Evolutionary conservation across 1,140 invertebrate species (phyloP).

Genomic region (Cardiocondyla obscurior): DNA sequence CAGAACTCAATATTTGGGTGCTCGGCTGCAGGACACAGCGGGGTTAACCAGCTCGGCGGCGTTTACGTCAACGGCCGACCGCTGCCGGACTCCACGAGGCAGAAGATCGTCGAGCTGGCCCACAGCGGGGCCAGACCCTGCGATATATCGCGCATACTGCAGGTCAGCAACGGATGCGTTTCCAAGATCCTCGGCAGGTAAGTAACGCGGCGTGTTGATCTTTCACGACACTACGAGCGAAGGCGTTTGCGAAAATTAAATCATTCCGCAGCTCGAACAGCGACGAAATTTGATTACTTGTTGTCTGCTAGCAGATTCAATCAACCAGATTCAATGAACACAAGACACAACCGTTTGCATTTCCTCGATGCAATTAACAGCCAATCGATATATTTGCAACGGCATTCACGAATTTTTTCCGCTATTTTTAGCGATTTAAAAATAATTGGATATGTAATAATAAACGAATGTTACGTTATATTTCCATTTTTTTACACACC

Average conservation of each 20-base stretch:
- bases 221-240: not conserved
- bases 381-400: conserved; percentile 17
- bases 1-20: conserved; percentile 89
- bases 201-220: conserved; percentile 72
- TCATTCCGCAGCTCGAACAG: not conserved
- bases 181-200: conserved; percentile 98
- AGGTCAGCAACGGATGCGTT: conserved; percentile 98
- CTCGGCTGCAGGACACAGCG: conserved; percentile 94
- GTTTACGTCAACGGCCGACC: conserved; percentile 99
- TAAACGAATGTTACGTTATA: not conserved
- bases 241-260: not conserved
- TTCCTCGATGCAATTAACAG: conserved; percentile 2
- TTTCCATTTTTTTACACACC: not conserved
- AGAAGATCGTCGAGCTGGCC: conserved; percentile 99
- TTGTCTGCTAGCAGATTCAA: not conserved
- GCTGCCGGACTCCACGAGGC: conserved; percentile 97
- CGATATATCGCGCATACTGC: conserved; percentile 98
- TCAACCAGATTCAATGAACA: not conserved
- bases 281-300: not conserved
- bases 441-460: conserved; percentile 15
- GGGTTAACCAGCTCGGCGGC: conserved; percentile 99
- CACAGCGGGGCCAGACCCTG: conserved; percentile 98
- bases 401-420: not conserved
- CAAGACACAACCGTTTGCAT: not conserved
- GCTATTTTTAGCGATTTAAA: conserved; percentile 22